Conservation (phyloP, 2,797 vertebrate genomes). For the Acanthornis magna region DNA sequence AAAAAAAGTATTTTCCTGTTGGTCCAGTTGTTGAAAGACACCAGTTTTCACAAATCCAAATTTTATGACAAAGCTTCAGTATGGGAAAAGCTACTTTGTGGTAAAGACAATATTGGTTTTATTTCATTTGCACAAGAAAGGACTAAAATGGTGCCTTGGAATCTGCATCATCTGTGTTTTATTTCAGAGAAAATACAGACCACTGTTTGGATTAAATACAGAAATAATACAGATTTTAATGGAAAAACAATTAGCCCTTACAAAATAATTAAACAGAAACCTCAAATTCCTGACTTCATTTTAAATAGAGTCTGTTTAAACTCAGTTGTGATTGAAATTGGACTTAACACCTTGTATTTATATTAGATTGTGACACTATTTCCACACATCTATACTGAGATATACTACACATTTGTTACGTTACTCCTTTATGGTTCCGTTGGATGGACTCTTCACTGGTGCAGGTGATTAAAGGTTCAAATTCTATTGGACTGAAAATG, state of each 20-base stretch:
- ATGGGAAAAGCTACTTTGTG: neutral
- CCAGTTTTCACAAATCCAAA: neutral
- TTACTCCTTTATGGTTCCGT: neutral
- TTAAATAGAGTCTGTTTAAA: neutral
- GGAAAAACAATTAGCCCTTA: neutral
- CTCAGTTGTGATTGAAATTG: neutral
- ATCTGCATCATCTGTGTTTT: neutral
- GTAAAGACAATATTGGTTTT: neutral
- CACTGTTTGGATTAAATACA: neutral
- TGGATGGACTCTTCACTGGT: neutral
- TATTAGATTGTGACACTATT: neutral
- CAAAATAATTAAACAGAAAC: neutral
- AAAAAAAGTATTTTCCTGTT: neutral
- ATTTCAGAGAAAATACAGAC: neutral
- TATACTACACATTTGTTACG: neutral
- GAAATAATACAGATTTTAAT: neutral
- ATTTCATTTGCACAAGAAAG: neutral
- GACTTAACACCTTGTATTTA: neutral
- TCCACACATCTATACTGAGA: neutral
- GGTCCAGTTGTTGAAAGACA: neutral
- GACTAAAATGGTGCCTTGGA: neutral
- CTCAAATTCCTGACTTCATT: neutral
- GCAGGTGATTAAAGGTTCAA: neutral
- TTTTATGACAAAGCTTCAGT: neutral
- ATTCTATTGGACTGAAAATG: neutral